phyloP scores from a whole-genome alignment of 2,113 vertebrate species.

The Melanostigma gelatinosum region DNA sequence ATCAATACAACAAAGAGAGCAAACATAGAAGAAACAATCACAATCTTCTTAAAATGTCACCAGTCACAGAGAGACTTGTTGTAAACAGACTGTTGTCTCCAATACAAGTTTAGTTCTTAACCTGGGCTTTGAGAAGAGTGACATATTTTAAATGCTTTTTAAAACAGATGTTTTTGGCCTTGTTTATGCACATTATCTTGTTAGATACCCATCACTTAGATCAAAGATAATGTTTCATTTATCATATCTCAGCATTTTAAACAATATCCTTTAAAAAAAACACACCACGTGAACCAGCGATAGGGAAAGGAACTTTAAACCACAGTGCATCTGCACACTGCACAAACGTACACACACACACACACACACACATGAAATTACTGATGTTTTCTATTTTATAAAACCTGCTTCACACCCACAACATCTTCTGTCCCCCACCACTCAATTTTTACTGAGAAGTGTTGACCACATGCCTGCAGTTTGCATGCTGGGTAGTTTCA shows the following conservation, averaged over 20 bases:
- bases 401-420: slow-evolving; percentile 5
- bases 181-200: background rate
- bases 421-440: background rate
- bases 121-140: background rate
- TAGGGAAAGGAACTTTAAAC: background rate
- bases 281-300: background rate
- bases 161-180: background rate
- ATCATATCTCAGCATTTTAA: background rate
- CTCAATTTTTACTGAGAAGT: slow-evolving; percentile 24
- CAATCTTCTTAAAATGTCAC: background rate
- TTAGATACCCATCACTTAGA: background rate
- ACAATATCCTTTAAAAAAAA: background rate
- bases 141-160: background rate
- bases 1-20: too few relatives aligned
- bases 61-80: background rate
- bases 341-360: background rate
- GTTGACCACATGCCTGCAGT: slow-evolving; percentile 39
- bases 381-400: slow-evolving; percentile 2
- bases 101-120: background rate
- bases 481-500: slow-evolving; percentile 29
- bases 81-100: background rate
- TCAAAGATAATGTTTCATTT: background rate
- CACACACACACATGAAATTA: background rate
- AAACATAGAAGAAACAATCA: too few relatives aligned
- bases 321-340: slow-evolving; percentile 47